A percentile compares a stretch with the other conserved stretches of the same genome.
Conservation (phyloP, 2,888 invertebrate species). For the Ectemnius cavifrons region DNA sequence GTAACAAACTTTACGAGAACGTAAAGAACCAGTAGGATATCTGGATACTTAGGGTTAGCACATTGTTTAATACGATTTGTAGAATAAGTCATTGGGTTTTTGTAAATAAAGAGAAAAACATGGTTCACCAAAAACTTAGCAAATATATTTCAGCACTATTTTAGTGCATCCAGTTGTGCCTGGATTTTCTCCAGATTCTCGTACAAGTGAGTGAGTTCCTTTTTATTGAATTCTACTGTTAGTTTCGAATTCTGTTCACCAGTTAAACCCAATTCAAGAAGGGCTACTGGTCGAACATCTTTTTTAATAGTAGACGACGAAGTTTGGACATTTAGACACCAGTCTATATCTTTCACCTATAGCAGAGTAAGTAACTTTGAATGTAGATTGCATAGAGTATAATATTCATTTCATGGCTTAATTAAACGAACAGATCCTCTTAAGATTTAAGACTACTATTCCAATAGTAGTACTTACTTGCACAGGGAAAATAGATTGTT, state of each 20-base stretch:
- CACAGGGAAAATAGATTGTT: slow-evolving; percentile 69
- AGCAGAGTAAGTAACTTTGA: slow-evolving; percentile 7
- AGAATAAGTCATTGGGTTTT: background rate
- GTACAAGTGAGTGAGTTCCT: slow-evolving; percentile 65
- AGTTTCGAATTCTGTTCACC: slow-evolving; percentile 61
- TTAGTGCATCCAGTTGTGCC: slow-evolving; percentile 69
- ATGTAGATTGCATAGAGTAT: background rate
- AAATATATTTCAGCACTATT: slow-evolving; percentile 57
- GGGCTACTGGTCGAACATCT: slow-evolving; percentile 65
- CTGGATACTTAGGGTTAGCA: background rate
- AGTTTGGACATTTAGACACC: slow-evolving; percentile 70
- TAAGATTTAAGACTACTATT: too few relatives aligned
- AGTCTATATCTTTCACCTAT: slow-evolving; percentile 69
- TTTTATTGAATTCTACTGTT: slow-evolving; percentile 70
- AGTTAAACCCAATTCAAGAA: slow-evolving; percentile 68
- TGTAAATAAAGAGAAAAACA: slow-evolving; percentile 25
- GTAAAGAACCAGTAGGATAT: slow-evolving; percentile 31
- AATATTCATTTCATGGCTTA: background rate
- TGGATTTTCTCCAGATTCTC: slow-evolving; percentile 72
- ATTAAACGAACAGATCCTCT: background rate
- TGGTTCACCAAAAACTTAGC: slow-evolving; percentile 22
- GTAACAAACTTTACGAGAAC: slow-evolving; percentile 55
- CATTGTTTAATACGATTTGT: background rate
- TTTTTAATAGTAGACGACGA: slow-evolving; percentile 68
- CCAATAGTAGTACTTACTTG: slow-evolving; percentile 59